phyloP scores from a whole-genome alignment of 2,113 vertebrate species.

The Salvelinus namaycush region DNA sequence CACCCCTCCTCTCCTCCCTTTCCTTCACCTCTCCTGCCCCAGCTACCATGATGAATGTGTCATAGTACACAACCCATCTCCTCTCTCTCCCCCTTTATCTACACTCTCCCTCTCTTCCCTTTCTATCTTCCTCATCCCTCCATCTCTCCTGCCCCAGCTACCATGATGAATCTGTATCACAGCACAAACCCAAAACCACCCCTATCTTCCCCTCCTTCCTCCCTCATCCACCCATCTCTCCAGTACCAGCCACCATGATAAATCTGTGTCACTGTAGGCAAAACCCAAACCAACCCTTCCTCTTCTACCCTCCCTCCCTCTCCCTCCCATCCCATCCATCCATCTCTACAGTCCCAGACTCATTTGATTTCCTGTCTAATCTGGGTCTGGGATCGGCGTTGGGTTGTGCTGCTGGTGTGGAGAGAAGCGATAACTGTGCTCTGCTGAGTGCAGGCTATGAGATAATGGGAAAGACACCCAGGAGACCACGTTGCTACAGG shows the following conservation, averaged over 20 bases:
- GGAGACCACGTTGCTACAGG: constrained; percentile 42
- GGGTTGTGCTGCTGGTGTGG: constrained; percentile 36
- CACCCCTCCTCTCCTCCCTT: constrained; percentile 2
- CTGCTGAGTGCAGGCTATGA: constrained; percentile 54
- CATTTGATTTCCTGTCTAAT: constrained; percentile 68
- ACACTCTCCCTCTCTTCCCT: background rate
- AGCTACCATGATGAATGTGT: background rate
- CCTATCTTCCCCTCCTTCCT: constrained; percentile 7
- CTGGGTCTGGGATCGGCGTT: constrained; percentile 60
- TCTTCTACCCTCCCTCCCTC: background rate
- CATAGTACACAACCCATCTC: background rate
- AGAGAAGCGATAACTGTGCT: constrained; percentile 62
- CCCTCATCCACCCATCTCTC: background rate
- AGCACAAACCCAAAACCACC: background rate
- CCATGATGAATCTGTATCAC: background rate
- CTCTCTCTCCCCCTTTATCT: constrained; percentile 4
- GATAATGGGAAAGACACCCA: constrained; percentile 49
- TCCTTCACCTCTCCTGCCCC: background rate
- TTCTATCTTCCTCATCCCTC: background rate
- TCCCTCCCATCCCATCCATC: constrained; percentile 6
- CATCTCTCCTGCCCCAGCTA: background rate
- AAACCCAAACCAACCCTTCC: background rate
- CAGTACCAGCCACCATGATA: background rate
- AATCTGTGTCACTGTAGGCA: background rate
- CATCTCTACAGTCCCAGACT: constrained; percentile 52